Conservation (phyloP, 2,888 invertebrate species). For the Spialia ferax region DNA sequence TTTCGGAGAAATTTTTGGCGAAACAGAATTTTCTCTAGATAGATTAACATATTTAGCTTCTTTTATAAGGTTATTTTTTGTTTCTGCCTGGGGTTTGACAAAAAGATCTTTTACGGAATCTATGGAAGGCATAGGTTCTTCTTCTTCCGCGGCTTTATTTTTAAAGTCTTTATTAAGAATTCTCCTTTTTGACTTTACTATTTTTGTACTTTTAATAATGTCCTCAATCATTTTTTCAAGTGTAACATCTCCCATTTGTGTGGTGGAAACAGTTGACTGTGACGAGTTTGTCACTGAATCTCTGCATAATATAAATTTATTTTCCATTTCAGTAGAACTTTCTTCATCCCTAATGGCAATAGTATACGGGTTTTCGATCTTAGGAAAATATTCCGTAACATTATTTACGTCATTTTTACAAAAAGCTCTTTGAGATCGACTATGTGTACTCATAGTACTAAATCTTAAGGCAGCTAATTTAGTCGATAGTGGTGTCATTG, state of each 20-base stretch:
- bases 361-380: constrained; percentile 75
- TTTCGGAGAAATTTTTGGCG: constrained; percentile 78
- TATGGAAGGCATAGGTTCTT: constrained; percentile 61
- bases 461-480: constrained; percentile 87
- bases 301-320: constrained; percentile 76
- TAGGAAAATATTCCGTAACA: constrained; percentile 83
- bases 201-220: constrained; percentile 86
- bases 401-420: constrained; percentile 75
- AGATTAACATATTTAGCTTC: constrained; percentile 77
- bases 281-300: constrained; percentile 69
- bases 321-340: constrained; percentile 80
- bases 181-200: constrained; percentile 74
- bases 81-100: constrained; percentile 75
- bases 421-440: constrained; percentile 64
- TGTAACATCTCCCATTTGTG: constrained; percentile 83
- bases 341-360: constrained; percentile 78
- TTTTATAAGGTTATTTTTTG: constrained; percentile 75
- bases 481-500: constrained; percentile 87
- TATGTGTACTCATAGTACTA: constrained; percentile 80
- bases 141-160: constrained; percentile 54
- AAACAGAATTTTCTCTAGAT: constrained; percentile 78
- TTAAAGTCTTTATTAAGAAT: constrained; percentile 62
- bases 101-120: constrained; percentile 73
- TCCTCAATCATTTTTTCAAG: constrained; percentile 88
- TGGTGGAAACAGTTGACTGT: constrained; percentile 80